phyloP scores from a whole-genome alignment of 2,888 invertebrate species.

The Lasioglossum figueresi region DNA sequence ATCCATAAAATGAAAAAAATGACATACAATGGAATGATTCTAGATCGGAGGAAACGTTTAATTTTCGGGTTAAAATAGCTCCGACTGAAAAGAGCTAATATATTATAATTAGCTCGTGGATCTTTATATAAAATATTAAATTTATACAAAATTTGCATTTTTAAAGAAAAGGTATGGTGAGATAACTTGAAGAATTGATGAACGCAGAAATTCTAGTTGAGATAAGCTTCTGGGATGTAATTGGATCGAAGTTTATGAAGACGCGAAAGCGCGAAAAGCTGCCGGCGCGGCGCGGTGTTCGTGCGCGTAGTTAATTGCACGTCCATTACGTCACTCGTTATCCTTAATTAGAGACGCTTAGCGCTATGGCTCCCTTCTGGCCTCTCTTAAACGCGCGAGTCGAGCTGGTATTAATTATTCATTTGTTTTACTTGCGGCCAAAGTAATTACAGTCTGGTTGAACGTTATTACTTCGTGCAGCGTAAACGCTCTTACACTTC shows the following conservation, averaged over 20 bases:
- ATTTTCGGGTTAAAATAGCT: too few relatives aligned
- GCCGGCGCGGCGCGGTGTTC: not conserved
- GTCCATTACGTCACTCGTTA: conserved; percentile 76
- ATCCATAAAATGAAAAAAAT: too few relatives aligned
- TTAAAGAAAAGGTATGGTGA: not conserved
- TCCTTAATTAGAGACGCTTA: conserved; percentile 78
- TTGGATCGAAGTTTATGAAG: not conserved
- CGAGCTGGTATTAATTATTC: conserved; percentile 72
- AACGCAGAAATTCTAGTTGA: not conserved
- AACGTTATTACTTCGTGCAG: conserved; percentile 47
- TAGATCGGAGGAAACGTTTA: too few relatives aligned
- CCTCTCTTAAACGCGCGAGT: conserved; percentile 45
- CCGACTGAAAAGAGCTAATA: too few relatives aligned
- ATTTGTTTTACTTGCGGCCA: conserved; percentile 71
- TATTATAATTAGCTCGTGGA: not conserved
- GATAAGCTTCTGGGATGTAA: not conserved
- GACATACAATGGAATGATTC: too few relatives aligned
- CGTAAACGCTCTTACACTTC: conserved; percentile 35
- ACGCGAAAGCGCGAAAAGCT: conserved; percentile 27
- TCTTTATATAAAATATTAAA: not conserved
- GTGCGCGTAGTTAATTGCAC: conserved; percentile 70
- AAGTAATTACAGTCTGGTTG: conserved; percentile 66
- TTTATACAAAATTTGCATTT: not conserved
- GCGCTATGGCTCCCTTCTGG: conserved; percentile 57
- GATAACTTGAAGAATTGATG: not conserved